phyloP scores from a whole-genome alignment of 1,140 invertebrate genomes.

The Drosophila punjabiensis region DNA sequence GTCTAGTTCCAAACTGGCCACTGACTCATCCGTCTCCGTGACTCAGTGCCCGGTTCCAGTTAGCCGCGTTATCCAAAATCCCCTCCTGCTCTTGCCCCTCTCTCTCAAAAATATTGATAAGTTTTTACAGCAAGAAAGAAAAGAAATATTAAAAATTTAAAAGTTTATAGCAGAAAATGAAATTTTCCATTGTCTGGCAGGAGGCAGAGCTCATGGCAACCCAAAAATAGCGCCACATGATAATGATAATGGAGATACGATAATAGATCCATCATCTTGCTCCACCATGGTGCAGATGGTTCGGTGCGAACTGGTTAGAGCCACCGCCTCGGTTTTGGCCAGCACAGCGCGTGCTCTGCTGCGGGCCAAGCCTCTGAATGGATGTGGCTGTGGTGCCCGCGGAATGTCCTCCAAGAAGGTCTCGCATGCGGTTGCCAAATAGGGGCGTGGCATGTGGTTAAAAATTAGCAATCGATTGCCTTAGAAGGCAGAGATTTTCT shows the following conservation, averaged over 20 bases:
- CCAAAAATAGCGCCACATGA: conserved; percentile 35
- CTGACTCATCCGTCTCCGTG: conserved; percentile 34
- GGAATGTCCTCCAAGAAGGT: conserved; percentile 14
- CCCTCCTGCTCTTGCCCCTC: neutral
- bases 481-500: conserved; percentile 2
- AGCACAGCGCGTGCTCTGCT: conserved; percentile 23
- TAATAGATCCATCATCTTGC: conserved; percentile 32
- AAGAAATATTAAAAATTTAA: neutral
- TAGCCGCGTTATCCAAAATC: neutral
- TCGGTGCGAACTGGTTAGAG: conserved; percentile 44
- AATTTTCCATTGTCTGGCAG: conserved; percentile 39
- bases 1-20: conserved; percentile 69
- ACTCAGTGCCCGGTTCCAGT: conserved; percentile 40
- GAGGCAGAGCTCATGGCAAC: conserved; percentile 19
- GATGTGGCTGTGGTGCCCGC: neutral
- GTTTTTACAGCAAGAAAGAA: conserved; percentile 9
- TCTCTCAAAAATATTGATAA: conserved; percentile 22
- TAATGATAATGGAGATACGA: conserved; percentile 39
- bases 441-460: conserved; percentile 43
- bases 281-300: conserved; percentile 23
- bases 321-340: conserved; percentile 13
- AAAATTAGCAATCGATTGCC: neutral
- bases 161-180: neutral
- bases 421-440: conserved; percentile 42
- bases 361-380: conserved; percentile 33